These are phyloP conservation scores for Rattus rattus DNA, from an alignment of 2,113 vertebrate species.

Conservation along the genomic window DNA sequence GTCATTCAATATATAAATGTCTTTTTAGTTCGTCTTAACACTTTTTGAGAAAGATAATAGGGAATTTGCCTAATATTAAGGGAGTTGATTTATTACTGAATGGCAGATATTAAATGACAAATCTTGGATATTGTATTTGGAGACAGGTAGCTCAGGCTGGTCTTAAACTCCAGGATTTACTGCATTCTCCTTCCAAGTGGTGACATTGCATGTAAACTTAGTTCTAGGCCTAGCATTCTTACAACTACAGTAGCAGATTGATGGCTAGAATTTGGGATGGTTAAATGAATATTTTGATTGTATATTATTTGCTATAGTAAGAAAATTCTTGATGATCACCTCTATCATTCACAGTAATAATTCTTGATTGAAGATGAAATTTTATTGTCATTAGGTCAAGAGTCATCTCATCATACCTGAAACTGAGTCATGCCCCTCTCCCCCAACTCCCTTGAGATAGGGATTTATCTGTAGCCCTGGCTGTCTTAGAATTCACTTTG, in stretches of 20 bases:
- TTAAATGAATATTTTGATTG: slow-evolving; percentile 1
- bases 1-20: not conserved
- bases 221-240: not conserved
- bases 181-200: not conserved
- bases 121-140: not conserved
- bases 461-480: not conserved
- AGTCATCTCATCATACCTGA: not conserved
- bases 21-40: not conserved
- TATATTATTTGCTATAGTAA: not conserved
- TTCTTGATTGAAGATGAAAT: not conserved
- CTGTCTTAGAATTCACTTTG: too few relatives aligned
- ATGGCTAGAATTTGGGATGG: not conserved
- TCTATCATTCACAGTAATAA: not conserved
- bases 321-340: not conserved
- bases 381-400: not conserved
- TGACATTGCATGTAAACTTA: not conserved
- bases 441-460: not conserved
- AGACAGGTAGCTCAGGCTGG: not conserved
- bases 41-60: not conserved
- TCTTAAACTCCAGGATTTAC: too few relatives aligned
- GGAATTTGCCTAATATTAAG: not conserved
- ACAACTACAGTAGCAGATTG: not conserved
- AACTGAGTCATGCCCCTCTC: not conserved
- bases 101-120: not conserved
- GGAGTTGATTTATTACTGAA: not conserved